These are phyloP conservation scores for Trogon melanurus DNA, from an alignment of 2,113 vertebrate species.

Conservation along the genomic window DNA sequence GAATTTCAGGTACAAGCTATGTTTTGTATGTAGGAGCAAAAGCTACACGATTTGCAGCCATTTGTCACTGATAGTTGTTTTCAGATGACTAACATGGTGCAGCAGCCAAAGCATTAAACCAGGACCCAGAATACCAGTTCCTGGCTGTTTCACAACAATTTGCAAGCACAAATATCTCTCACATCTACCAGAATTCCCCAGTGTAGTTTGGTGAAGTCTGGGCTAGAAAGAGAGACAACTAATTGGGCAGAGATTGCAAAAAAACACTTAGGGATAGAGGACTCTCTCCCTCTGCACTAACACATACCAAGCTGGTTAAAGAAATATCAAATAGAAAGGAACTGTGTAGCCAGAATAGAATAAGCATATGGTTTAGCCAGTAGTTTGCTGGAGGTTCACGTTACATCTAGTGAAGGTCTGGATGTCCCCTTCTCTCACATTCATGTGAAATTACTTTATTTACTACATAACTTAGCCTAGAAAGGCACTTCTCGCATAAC, in stretches of 20 bases:
- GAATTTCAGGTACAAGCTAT: background rate
- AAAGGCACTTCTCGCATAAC: background rate
- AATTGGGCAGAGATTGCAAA: background rate
- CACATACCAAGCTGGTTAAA: background rate
- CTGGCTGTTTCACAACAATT: background rate
- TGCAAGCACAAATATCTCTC: background rate
- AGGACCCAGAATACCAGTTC: background rate
- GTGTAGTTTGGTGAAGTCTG: background rate
- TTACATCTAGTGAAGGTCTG: background rate
- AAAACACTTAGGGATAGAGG: background rate
- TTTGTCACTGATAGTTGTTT: background rate
- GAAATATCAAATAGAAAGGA: background rate
- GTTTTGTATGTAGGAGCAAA: background rate
- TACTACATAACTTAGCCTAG: background rate
- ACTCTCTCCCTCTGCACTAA: background rate
- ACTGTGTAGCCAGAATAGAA: background rate
- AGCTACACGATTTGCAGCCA: background rate
- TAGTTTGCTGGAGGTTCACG: background rate
- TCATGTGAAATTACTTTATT: background rate
- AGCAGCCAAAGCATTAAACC: background rate
- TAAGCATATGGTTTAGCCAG: background rate
- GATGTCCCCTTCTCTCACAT: background rate
- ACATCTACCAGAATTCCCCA: background rate
- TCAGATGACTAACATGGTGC: background rate
- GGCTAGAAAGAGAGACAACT: background rate